Percentiles rank a stretch among this genome's conserved stretches.
Evolutionary conservation across 2,888 invertebrate species (phyloP).

Genomic region (Macaria liturata): DNA sequence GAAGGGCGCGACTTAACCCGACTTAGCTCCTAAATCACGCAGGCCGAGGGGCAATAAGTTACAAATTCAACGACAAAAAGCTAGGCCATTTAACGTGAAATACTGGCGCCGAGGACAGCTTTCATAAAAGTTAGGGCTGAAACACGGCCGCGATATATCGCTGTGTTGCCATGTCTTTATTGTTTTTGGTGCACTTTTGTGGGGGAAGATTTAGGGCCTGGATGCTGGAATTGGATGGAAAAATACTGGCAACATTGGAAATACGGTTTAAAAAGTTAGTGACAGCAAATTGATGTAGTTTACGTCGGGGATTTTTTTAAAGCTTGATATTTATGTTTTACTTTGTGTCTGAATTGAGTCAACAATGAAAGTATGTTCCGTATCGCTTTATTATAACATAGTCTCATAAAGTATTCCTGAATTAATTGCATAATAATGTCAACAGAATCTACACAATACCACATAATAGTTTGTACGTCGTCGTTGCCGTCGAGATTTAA

Average conservation of each 20-base stretch:
- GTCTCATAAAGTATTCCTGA: no score
- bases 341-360: no score
- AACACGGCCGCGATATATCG: slow-evolving; percentile 22
- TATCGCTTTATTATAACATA: no score
- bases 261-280: background rate
- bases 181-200: slow-evolving; percentile 23
- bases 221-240: slow-evolving; percentile 32
- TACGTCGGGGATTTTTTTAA: no score
- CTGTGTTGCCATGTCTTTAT: slow-evolving; percentile 21
- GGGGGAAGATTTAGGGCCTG: slow-evolving; percentile 13
- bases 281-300: slow-evolving; percentile 29
- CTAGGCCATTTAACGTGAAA: slow-evolving; percentile 72
- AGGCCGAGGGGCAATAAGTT: slow-evolving; percentile 57
- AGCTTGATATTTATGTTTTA: no score
- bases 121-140: slow-evolving; percentile 64
- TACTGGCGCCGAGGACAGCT: slow-evolving; percentile 61
- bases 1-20: slow-evolving; percentile 28
- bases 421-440: no score
- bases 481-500: no score
- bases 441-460: no score
- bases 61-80: slow-evolving; percentile 73
- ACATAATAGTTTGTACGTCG: no score
- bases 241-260: background rate
- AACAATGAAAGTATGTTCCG: no score
- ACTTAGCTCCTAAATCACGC: slow-evolving; percentile 36